A percentile compares a stretch with the other conserved stretches of the same genome.
Evolutionary conservation across 2,797 vertebrate species (phyloP).

Genomic region (Leptoclinus maculatus): DNA sequence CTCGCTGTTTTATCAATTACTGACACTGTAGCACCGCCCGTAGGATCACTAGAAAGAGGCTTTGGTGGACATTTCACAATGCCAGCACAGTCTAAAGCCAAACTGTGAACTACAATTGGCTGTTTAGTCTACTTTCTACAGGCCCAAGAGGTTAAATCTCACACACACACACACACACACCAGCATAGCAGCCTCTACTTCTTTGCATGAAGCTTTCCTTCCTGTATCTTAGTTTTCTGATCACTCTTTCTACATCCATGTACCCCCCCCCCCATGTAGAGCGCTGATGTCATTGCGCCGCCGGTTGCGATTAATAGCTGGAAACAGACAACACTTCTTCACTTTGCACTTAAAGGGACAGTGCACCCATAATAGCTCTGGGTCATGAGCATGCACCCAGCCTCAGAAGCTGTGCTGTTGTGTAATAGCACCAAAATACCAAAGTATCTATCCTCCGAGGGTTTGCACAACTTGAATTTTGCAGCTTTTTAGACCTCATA

Average conservation of each 20-base stretch:
- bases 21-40: slow-evolving; percentile 32
- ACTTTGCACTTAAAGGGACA: slow-evolving; percentile 80
- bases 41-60: slow-evolving; percentile 31
- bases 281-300: slow-evolving; percentile 83
- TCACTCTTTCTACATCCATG: slow-evolving; percentile 42
- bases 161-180: not conserved
- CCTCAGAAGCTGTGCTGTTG: slow-evolving; percentile 14
- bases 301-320: slow-evolving; percentile 81
- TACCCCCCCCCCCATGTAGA: slow-evolving; percentile 63
- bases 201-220: slow-evolving; percentile 27
- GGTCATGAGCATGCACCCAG: slow-evolving; percentile 34
- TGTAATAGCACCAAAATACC: slow-evolving; percentile 5
- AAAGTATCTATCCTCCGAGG: not conserved
- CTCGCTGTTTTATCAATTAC: slow-evolving; percentile 71
- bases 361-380: slow-evolving; percentile 56
- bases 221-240: slow-evolving; percentile 47
- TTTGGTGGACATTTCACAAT: slow-evolving; percentile 27
- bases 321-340: slow-evolving; percentile 81
- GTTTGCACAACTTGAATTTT: slow-evolving; percentile 23
- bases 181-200: not conserved
- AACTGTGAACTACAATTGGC: slow-evolving; percentile 49
- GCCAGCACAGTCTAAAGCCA: slow-evolving; percentile 7
- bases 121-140: slow-evolving; percentile 42
- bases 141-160: slow-evolving; percentile 31
- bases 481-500: slow-evolving; percentile 7